Percentiles rank a stretch among this genome's conserved stretches.
Conservation (phyloP, 2,888 invertebrate genomes). For the Oscheius sp. region DNA sequence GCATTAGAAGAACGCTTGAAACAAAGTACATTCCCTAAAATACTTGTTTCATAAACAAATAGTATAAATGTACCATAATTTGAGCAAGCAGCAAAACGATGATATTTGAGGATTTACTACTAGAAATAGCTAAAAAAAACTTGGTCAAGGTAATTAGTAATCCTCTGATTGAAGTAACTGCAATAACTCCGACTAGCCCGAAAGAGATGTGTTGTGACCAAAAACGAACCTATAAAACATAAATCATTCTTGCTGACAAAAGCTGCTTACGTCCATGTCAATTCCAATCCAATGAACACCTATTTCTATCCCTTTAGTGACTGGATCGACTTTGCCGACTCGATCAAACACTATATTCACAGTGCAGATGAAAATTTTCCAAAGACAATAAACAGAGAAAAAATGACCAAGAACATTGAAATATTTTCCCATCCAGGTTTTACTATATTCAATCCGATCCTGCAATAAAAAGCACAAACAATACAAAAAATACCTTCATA, state of each 20-base stretch:
- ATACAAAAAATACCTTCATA: constrained; percentile 52
- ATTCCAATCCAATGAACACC: constrained; percentile 95
- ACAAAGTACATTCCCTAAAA: constrained; percentile 96
- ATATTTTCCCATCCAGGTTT: constrained; percentile 94
- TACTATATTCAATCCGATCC: constrained; percentile 79
- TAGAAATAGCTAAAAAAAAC: constrained; percentile 99
- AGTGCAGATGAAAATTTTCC: constrained; percentile 91
- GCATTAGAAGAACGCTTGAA: constrained; percentile 92
- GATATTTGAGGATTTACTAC: constrained; percentile 96
- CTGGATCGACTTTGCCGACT: constrained; percentile 81
- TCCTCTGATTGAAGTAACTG: constrained; percentile 94
- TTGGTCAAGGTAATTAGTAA: constrained; percentile 94
- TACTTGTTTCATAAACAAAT: not conserved
- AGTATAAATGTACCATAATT: constrained; percentile 82
- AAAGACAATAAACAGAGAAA: constrained; percentile 95
- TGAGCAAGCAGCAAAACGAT: constrained; percentile 95
- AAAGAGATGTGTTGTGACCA: constrained; percentile 99
- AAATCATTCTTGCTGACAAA: not conserved
- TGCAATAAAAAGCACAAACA: constrained; percentile 72
- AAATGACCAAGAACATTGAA: constrained; percentile 98
- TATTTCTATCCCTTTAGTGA: constrained; percentile 93
- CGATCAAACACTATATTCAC: constrained; percentile 95
- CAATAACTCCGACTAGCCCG: constrained; percentile 93
- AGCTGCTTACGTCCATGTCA: constrained; percentile 80
- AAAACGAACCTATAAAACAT: constrained; percentile 80